These are phyloP conservation scores for Melanocharis versteri DNA, from an alignment of 2,113 vertebrate genomes.

Conservation along the genomic window DNA sequence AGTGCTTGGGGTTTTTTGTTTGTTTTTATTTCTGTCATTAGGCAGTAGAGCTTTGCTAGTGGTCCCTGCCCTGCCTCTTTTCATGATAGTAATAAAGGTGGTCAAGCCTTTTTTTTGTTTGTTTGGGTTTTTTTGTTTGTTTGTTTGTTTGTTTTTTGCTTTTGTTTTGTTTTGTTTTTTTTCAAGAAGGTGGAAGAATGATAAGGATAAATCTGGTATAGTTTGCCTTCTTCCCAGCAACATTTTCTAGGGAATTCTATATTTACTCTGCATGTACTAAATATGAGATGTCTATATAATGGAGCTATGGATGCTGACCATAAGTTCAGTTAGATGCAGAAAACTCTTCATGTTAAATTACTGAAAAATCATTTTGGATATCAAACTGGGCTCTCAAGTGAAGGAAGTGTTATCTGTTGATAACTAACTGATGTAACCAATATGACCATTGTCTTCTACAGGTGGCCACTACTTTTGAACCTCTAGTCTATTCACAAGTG, in stretches of 20 bases:
- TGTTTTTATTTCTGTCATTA: neutral
- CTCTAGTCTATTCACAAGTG: neutral
- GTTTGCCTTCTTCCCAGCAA: neutral
- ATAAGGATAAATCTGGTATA: neutral
- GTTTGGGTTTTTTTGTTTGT: no score
- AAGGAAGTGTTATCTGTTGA: neutral
- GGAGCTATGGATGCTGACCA: neutral
- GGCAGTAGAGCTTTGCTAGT: neutral
- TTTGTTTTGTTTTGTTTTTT: neutral
- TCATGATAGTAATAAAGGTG: neutral
- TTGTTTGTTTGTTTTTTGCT: no score
- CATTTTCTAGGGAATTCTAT: neutral
- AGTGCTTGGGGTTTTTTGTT: neutral
- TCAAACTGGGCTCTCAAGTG: neutral
- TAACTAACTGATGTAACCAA: neutral
- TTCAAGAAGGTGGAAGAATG: neutral
- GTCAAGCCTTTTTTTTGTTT: no score
- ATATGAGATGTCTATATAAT: neutral
- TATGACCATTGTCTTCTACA: neutral
- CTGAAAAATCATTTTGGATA: neutral
- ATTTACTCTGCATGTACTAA: neutral
- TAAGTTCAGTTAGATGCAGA: neutral
- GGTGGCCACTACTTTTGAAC: neutral
- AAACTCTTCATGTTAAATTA: neutral
- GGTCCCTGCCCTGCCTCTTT: neutral